Evolutionary conservation across 2,888 invertebrate species (phyloP).

Genomic region (Pogonocherus hispidulus): DNA sequence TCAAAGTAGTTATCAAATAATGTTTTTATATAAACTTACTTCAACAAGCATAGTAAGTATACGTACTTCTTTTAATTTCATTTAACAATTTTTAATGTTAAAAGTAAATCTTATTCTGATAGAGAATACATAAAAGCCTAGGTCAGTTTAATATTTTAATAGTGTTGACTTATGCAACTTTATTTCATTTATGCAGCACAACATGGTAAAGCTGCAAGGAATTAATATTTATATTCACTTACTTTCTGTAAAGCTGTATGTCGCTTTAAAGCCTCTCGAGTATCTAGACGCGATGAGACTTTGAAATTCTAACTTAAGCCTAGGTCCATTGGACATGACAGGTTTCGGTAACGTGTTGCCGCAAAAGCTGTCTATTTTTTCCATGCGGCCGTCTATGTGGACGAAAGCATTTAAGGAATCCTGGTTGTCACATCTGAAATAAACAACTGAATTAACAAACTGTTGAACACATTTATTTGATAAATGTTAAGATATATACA

Average conservation of each 20-base stretch:
- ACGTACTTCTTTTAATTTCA: no score
- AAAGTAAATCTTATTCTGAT: no score
- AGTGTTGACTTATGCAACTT: no score
- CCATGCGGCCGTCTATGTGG: conserved; percentile 85
- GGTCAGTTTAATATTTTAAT: no score
- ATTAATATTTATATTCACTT: conserved; percentile 64
- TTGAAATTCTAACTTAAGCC: conserved; percentile 88
- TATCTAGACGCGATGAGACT: conserved; percentile 84
- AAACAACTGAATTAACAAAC: conserved; percentile 1
- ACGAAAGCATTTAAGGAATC: conserved; percentile 88
- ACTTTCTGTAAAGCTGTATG: conserved; percentile 93
- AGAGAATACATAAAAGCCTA: no score
- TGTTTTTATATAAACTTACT: no score
- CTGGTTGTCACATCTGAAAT: conserved; percentile 79
- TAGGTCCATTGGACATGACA: conserved; percentile 93
- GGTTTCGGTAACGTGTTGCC: conserved; percentile 86
- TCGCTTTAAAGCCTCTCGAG: conserved; percentile 89
- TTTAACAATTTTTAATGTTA: no score
- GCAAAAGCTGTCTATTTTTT: conserved; percentile 90
- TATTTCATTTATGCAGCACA: no score
- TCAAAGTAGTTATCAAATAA: no score
- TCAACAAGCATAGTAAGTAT: no score
- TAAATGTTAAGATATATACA: no score
- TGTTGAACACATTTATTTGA: conserved; percentile 5
- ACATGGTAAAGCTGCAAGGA: background rate